These are phyloP conservation scores for Sebastes glaucus DNA, from an alignment of 2,797 vertebrate genomes.

Conservation along the genomic window DNA sequence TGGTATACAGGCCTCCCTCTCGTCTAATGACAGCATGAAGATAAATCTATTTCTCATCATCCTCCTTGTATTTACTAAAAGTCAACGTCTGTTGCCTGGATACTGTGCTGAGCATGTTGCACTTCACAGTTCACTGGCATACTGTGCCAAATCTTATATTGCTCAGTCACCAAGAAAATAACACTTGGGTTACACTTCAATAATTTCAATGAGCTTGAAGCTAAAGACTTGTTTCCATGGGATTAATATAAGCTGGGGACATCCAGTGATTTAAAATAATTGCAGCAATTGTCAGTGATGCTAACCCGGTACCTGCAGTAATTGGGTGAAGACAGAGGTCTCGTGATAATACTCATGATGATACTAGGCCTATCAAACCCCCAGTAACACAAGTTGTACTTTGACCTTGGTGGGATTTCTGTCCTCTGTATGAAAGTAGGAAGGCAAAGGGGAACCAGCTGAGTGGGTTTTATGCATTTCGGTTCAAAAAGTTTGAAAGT, in stretches of 20 bases:
- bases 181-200: neutral
- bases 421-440: neutral
- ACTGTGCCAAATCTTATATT: slow-evolving; percentile 1
- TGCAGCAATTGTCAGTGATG: neutral
- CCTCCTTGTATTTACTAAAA: slow-evolving; percentile 36
- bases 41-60: slow-evolving; percentile 32
- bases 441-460: neutral
- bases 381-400: neutral
- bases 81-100: slow-evolving; percentile 49
- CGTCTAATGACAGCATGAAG: slow-evolving; percentile 32
- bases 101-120: slow-evolving; percentile 24
- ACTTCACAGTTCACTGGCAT: slow-evolving; percentile 1
- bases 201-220: neutral
- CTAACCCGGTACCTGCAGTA: neutral
- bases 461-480: neutral
- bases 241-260: neutral
- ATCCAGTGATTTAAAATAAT: neutral
- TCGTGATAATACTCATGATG: neutral
- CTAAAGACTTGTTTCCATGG: neutral
- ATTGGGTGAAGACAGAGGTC: neutral
- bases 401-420: neutral
- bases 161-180: slow-evolving; percentile 18
- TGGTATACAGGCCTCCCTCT: slow-evolving; percentile 1
- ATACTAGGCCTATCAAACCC: neutral
- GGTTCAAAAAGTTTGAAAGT: neutral